Evolutionary conservation across 2,113 vertebrate genomes (phyloP).

Genomic region (Sylvia atricapilla): DNA sequence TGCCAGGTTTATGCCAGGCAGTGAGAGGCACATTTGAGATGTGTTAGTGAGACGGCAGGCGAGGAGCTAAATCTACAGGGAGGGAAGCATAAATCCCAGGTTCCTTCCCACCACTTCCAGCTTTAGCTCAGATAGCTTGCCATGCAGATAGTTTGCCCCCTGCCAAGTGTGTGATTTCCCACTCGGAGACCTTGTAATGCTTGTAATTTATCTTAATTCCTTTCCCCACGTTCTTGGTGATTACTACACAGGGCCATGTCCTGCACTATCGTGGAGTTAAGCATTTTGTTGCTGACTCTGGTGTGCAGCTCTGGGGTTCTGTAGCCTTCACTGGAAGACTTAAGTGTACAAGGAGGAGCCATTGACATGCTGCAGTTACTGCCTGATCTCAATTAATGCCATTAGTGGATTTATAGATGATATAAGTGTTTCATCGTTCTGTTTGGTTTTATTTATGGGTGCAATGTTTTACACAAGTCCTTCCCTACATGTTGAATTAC

Average conservation of each 20-base stretch:
- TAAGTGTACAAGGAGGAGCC: accelerated
- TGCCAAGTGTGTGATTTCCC: accelerated
- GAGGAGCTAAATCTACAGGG: not conserved
- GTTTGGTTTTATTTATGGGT: accelerated
- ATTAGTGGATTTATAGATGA: accelerated
- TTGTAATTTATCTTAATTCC: not conserved
- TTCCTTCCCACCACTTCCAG: not conserved
- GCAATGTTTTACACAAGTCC: not conserved
- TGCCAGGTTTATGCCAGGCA: accelerated
- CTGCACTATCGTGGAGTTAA: accelerated
- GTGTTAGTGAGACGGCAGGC: not conserved
- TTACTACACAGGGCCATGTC: accelerated
- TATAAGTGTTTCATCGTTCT: not conserved
- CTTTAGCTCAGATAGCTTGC: not conserved
- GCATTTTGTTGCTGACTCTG: not conserved
- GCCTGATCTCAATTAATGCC: not conserved
- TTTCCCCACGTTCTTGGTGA: accelerated
- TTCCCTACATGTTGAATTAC: accelerated
- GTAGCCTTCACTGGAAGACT: not conserved
- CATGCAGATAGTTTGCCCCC: not conserved
- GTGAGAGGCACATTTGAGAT: not conserved
- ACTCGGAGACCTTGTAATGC: not conserved
- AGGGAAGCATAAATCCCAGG: accelerated
- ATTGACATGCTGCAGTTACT: accelerated
- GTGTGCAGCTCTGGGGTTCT: not conserved